phyloP scores from a whole-genome alignment of 2,113 vertebrate genomes.

The Melozone crissalis region DNA sequence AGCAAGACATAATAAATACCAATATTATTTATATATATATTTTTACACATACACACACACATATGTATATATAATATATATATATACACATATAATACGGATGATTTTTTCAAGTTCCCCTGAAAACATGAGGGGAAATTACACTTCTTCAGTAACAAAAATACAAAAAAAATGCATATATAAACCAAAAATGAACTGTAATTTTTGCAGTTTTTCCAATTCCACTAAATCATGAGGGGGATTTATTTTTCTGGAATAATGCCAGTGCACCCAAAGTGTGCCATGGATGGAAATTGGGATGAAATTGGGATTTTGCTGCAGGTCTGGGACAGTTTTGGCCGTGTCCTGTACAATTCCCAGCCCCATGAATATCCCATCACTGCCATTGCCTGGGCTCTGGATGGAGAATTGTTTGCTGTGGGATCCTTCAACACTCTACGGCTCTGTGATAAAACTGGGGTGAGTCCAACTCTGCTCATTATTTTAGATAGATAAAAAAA shows the following conservation, averaged over 20 bases:
- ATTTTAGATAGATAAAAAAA: neutral
- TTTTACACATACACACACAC: too few relatives aligned
- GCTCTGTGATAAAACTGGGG: constrained; percentile 96
- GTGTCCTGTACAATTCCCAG: constrained; percentile 81
- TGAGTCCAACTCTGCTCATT: constrained; percentile 68
- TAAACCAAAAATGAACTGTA: fast-evolving
- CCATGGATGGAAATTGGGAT: fast-evolving
- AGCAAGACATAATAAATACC: too few relatives aligned
- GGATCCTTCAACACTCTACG: constrained; percentile 95
- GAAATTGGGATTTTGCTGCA: neutral
- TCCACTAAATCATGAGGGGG: neutral
- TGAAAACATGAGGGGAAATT: too few relatives aligned
- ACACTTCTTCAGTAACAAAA: neutral
- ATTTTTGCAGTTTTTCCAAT: neutral
- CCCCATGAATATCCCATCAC: constrained; percentile 90
- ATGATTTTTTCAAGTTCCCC: neutral
- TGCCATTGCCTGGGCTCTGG: constrained; percentile 89
- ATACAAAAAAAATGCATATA: neutral
- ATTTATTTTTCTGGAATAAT: fast-evolving
- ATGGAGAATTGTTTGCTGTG: constrained; percentile 92
- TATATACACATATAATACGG: too few relatives aligned
- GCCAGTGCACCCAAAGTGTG: fast-evolving
- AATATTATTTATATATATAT: too few relatives aligned
- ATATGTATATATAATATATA: too few relatives aligned
- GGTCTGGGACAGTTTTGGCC: constrained; percentile 97